These are phyloP conservation scores for Gasterosteus aculeatus DNA, from an alignment of 2,113 vertebrate genomes.

Conservation along the genomic window DNA sequence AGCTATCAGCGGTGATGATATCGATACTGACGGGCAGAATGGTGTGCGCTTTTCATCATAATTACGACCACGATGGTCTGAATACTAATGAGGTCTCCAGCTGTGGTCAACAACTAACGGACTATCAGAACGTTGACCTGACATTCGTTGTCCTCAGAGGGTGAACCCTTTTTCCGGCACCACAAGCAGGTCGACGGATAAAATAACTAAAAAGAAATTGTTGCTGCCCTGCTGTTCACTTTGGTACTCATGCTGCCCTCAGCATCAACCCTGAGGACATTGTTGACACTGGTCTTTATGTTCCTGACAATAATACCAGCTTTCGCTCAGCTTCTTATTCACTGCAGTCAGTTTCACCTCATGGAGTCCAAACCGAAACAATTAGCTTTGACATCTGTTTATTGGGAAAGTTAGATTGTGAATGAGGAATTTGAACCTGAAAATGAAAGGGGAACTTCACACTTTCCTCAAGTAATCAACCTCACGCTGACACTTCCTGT, in stretches of 20 bases:
- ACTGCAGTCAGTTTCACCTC: not conserved
- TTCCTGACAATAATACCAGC: not conserved
- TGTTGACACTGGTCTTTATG: not conserved
- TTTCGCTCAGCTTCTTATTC: too few species aligned
- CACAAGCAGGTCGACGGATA: not conserved
- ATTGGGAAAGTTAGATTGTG: not conserved
- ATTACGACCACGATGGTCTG: slow-evolving; percentile 8
- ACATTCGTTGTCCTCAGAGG: not conserved
- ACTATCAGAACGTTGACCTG: too few species aligned
- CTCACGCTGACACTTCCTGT: not conserved
- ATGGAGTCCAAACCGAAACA: slow-evolving; percentile 4
- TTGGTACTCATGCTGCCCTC: not conserved
- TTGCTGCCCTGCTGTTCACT: not conserved
- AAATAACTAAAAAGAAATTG: not conserved
- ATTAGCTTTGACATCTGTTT: not conserved
- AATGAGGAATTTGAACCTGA: not conserved
- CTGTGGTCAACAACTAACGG: not conserved
- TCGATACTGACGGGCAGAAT: not conserved
- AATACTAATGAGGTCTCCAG: not conserved
- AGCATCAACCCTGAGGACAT: not conserved
- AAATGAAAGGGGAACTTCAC: not conserved
- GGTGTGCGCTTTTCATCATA: slow-evolving; percentile 6
- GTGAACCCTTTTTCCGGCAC: not conserved
- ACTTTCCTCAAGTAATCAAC: not conserved
- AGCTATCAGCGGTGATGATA: not conserved